These are phyloP conservation scores for Augochlorella aurata DNA, from an alignment of 2,888 invertebrate genomes.

Conservation along the genomic window DNA sequence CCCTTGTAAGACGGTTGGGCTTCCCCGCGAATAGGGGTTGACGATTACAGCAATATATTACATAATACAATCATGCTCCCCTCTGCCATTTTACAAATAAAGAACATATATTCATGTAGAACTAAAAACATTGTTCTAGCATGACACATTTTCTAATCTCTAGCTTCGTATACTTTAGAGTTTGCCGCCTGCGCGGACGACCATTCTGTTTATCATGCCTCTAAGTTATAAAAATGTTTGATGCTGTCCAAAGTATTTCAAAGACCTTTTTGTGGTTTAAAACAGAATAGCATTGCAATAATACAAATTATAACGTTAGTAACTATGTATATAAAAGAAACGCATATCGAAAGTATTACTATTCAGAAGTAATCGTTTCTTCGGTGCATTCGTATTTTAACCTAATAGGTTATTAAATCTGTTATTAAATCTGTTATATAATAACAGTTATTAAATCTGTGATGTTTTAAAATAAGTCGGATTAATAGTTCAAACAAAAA, in stretches of 20 bases:
- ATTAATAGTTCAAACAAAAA: constrained; percentile 2
- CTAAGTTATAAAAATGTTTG: neutral
- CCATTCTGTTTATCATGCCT: constrained; percentile 1
- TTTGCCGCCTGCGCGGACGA: constrained; percentile 8
- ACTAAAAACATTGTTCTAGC: neutral
- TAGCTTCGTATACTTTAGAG: neutral
- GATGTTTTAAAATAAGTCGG: neutral
- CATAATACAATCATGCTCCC: neutral
- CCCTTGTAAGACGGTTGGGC: constrained; percentile 22
- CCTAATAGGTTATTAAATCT: constrained; percentile 19
- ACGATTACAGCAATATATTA: neutral
- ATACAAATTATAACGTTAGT: constrained; percentile 1
- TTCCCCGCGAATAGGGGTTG: neutral
- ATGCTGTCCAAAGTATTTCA: neutral
- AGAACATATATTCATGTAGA: neutral
- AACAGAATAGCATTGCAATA: neutral
- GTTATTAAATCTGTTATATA: neutral
- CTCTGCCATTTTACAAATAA: neutral
- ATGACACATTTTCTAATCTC: neutral
- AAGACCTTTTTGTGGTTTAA: neutral
- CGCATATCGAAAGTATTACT: neutral
- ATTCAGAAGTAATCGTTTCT: constrained; percentile 2
- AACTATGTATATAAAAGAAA: neutral
- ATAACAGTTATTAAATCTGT: neutral
- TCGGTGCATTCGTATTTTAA: constrained; percentile 6